Evolutionary conservation across 2,113 vertebrate species (phyloP).

Genomic region (Indri indri): DNA sequence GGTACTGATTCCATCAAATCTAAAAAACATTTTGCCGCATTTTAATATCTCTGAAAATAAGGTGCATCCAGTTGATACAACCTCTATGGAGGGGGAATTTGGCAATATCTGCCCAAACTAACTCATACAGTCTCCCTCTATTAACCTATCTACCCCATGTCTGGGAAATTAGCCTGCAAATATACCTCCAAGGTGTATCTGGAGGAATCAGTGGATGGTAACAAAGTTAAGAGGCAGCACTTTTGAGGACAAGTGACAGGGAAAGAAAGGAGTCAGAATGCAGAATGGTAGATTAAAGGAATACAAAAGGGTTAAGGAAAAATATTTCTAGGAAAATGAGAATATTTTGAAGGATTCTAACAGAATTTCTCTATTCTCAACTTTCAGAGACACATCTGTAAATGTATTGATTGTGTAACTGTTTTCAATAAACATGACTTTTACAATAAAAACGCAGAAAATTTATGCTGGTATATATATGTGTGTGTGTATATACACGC

Average conservation of each 20-base stretch:
- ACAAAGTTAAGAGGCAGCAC: not conserved
- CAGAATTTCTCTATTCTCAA: not conserved
- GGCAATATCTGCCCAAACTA: slow-evolving; percentile 1
- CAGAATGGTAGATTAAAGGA: not conserved
- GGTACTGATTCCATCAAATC: not conserved
- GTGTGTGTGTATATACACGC: no score
- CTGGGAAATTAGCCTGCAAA: not conserved
- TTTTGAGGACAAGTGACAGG: not conserved
- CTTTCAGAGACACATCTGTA: not conserved
- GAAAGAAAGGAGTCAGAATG: not conserved
- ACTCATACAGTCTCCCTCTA: not conserved
- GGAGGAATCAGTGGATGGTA: not conserved
- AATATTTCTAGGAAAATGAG: not conserved
- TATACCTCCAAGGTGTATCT: not conserved
- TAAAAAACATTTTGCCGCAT: not conserved
- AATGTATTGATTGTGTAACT: not conserved
- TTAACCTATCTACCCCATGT: not conserved
- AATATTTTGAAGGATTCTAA: slow-evolving; percentile 2
- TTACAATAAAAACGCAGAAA: not conserved
- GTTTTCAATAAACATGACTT: not conserved
- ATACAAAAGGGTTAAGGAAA: not conserved
- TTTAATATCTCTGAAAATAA: slow-evolving; percentile 18
- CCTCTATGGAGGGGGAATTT: not conserved
- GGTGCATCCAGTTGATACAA: not conserved
- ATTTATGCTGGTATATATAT: not conserved